A percentile compares a stretch with the other conserved stretches of the same genome.
phyloP scores from a whole-genome alignment of 1,140 invertebrate genomes.

The Scaptomyza graminum region DNA sequence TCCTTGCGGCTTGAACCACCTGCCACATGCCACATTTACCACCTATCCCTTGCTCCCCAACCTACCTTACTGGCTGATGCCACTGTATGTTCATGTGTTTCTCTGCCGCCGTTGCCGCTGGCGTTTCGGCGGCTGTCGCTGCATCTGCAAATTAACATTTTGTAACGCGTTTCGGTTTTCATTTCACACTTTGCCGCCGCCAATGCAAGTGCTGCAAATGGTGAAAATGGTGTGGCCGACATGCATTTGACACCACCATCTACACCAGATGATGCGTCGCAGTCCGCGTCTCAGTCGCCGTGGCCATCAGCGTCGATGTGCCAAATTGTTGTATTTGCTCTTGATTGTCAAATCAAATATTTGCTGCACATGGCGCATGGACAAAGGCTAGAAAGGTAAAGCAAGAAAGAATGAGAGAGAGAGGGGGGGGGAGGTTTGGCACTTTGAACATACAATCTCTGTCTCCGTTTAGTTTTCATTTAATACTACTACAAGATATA shows the following conservation, averaged over 20 bases:
- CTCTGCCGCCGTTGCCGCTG: constrained; percentile 27
- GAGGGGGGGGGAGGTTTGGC: too few species aligned
- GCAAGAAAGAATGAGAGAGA: too few species aligned
- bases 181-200: constrained; percentile 55
- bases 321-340: constrained; percentile 76
- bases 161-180: constrained; percentile 73
- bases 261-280: background rate
- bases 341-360: constrained; percentile 79
- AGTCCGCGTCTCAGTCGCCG: background rate
- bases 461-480: constrained; percentile 14
- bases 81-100: background rate
- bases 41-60: background rate
- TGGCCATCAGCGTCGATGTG: constrained; percentile 28
- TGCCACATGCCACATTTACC: constrained; percentile 8
- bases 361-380: constrained; percentile 29
- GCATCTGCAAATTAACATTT: constrained; percentile 75
- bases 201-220: background rate
- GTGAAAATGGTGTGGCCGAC: constrained; percentile 39
- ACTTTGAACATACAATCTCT: background rate
- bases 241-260: constrained; percentile 54
- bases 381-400: background rate
- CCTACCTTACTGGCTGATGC: background rate
- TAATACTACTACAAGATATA: background rate
- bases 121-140: constrained; percentile 34
- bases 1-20: constrained; percentile 22